Evolutionary conservation across 2,888 invertebrate genomes (phyloP).

Genomic region (Gymnosoma rotundatum): DNA sequence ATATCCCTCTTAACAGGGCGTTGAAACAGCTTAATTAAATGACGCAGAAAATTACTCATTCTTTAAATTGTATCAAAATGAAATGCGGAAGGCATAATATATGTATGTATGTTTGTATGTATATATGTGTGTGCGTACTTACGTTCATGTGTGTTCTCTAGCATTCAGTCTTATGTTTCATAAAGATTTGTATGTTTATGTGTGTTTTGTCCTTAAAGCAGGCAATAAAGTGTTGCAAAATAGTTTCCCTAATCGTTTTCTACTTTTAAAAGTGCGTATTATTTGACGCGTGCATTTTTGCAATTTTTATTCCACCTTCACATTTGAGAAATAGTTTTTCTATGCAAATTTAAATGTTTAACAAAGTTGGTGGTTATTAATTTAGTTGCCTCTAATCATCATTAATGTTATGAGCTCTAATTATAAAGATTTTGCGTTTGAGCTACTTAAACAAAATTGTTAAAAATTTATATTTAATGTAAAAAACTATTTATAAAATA

Average conservation of each 20-base stretch:
- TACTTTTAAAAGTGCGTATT: constrained; percentile 44
- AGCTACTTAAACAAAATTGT: constrained; percentile 28
- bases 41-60: constrained; percentile 77
- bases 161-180: background rate
- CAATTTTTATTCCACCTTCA: constrained; percentile 8
- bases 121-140: background rate
- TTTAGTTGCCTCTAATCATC: constrained; percentile 22
- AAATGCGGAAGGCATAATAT: constrained; percentile 22
- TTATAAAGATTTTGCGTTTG: constrained; percentile 44
- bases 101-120: background rate
- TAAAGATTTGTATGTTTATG: background rate
- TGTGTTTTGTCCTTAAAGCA: background rate
- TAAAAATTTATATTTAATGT: background rate
- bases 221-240: constrained; percentile 7
- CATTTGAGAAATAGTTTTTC: constrained; percentile 40
- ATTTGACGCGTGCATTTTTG: constrained; percentile 37
- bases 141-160: background rate
- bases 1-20: constrained; percentile 65
- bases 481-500: background rate
- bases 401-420: constrained; percentile 52
- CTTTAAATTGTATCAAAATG: constrained; percentile 24
- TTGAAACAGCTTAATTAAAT: constrained; percentile 81
- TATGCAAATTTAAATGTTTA: constrained; percentile 51
- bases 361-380: background rate
- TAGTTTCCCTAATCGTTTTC: background rate